Evolutionary conservation across 2,888 invertebrate genomes (phyloP), one percentile per base, ranked within the genome.

Genomic region (Sinopyrophorus schimmeli): DNA sequence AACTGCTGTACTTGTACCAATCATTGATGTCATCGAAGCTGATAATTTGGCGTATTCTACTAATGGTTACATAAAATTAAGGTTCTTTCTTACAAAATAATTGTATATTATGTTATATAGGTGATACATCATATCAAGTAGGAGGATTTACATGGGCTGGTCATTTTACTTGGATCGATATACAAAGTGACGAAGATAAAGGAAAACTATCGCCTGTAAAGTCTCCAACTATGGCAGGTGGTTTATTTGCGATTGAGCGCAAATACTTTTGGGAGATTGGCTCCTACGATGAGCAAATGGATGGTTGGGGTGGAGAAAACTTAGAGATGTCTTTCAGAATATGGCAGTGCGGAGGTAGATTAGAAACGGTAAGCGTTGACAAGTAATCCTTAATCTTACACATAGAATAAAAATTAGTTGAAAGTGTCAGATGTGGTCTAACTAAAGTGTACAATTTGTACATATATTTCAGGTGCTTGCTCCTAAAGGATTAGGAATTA

Each of bases 151-250:
- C 86, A 0, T 93, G 93, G 86, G 83, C 84, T 54, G 92, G 96
- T 0, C 93, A 96, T 74, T 96, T 96, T 73, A 92, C 89, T 2
- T 96, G 95, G 95, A 87, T 92, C 50, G 81, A 86, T 53, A 80
- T 89, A 27, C 83, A 87, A 6, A 79, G 83, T 46, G 72, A 79
- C 9, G 84, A 86, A 68, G 77, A 80, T 59, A 77, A 77, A 48
- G 68, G 83, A 0, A 76, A 82, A 6, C 77, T 80, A 1, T 79
- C 79, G 1, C 86, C 89, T 0, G 84, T 87, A 0, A 83, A 83
- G 78, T 83, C 94, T 0, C 97, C 98, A 0, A 98, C 97, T 0
- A 98, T 97, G 97, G 96, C 97, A n/a, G 97, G 98, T 1, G 98
- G 97, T 0, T 73, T 98, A 47, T 94, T 98, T 76, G 98, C 96